A percentile compares a stretch with the other conserved stretches of the same genome.
These are phyloP conservation scores for Actinia equina DNA, from an alignment of 64 coral and sea anemone genomes.

Conservation along the genomic window DNA sequence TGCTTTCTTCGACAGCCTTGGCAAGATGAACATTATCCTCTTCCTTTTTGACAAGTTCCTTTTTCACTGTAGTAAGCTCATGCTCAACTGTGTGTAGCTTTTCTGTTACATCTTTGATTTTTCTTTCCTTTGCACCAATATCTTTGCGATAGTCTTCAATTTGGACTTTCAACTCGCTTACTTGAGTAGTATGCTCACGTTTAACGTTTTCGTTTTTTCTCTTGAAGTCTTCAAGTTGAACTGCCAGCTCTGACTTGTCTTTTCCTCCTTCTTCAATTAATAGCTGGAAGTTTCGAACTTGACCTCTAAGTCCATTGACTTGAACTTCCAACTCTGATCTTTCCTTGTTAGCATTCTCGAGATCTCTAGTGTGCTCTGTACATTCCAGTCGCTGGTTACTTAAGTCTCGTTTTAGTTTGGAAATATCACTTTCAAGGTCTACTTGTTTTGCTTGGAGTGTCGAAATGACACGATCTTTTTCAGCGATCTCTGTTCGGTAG, in stretches of 20 bases:
- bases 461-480: slow-evolving; percentile 75
- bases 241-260: slow-evolving; percentile 66
- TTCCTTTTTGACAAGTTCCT: slow-evolving; percentile 53
- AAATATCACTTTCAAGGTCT: slow-evolving; percentile 72
- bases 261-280: slow-evolving; percentile 63
- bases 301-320: slow-evolving; percentile 66
- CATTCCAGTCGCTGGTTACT: slow-evolving; percentile 56
- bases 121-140: slow-evolving; percentile 66
- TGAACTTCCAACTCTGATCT: slow-evolving; percentile 75
- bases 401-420: slow-evolving; percentile 58
- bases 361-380: slow-evolving; percentile 39
- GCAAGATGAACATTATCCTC: slow-evolving; percentile 59
- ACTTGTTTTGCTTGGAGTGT: slow-evolving; percentile 35
- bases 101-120: slow-evolving; percentile 61
- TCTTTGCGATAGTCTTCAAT: slow-evolving; percentile 60
- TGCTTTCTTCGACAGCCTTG: slow-evolving; percentile 52
- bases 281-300: slow-evolving; percentile 76
- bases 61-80: slow-evolving; percentile 58
- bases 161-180: slow-evolving; percentile 64
- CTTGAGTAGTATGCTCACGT: slow-evolving; percentile 59
- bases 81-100: slow-evolving; percentile 43
- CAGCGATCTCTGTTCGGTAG: slow-evolving; percentile 62
- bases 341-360: slow-evolving; percentile 56
- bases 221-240: slow-evolving; percentile 64
- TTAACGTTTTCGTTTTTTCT: slow-evolving; percentile 60